phyloP scores from a whole-genome alignment of 2,888 invertebrate genomes.

The Melipona bicolor region DNA sequence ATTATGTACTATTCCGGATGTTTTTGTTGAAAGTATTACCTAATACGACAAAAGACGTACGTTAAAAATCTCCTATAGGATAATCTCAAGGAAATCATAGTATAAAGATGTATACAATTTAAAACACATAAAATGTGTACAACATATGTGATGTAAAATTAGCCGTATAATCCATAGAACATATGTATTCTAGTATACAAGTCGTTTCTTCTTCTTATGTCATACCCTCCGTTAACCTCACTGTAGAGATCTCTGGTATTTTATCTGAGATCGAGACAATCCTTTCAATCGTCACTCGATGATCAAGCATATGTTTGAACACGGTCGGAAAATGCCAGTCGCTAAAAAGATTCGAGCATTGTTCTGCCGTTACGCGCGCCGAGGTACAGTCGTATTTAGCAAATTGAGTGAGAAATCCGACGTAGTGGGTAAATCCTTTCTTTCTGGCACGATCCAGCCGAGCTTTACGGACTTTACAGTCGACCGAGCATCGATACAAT shows the following conservation, averaged over 20 bases:
- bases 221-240: not conserved
- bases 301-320: not conserved
- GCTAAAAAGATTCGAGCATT: not conserved
- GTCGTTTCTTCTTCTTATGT: not conserved
- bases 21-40: not conserved
- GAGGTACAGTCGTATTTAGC: conserved; percentile 6
- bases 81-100: too few relatives aligned
- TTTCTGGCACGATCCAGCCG: conserved; percentile 28
- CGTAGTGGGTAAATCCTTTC: conserved; percentile 47
- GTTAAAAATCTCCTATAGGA: too few relatives aligned
- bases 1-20: not conserved
- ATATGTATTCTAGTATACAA: not conserved
- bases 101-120: too few relatives aligned
- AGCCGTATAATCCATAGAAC: too few relatives aligned
- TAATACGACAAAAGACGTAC: too few relatives aligned
- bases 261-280: not conserved
- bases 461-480: conserved; percentile 38
- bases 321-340: not conserved
- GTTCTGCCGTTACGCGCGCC: not conserved
- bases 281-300: not conserved
- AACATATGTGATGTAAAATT: too few relatives aligned
- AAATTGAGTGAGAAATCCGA: conserved; percentile 45
- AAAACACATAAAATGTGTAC: too few relatives aligned
- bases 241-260: rapidly evolving
- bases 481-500: conserved; percentile 51